phyloP scores from a whole-genome alignment of 2,113 vertebrate species.

The Hippocampus mohnikei region DNA sequence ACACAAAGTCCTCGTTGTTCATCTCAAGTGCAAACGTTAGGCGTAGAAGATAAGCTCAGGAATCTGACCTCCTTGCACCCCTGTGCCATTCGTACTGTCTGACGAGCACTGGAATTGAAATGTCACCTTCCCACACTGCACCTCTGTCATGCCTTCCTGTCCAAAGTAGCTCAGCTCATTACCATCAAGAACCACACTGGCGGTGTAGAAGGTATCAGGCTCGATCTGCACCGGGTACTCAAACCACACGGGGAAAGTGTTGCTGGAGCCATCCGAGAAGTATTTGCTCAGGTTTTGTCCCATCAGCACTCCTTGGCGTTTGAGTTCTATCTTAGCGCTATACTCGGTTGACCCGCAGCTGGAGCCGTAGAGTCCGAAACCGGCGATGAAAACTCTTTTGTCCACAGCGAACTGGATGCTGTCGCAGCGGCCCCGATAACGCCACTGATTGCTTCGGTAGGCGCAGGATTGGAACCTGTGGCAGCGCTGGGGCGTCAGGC shows the following conservation, averaged over 20 bases:
- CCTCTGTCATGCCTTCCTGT: constrained; percentile 97
- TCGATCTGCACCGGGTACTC: constrained; percentile 96
- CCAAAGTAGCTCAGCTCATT: constrained; percentile 96
- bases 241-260: constrained; percentile 95
- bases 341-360: constrained; percentile 96
- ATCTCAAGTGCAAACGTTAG: constrained; percentile 62
- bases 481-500: constrained; percentile 88
- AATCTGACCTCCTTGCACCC: constrained; percentile 95
- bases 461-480: constrained; percentile 97
- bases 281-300: constrained; percentile 96
- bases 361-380: constrained; percentile 93
- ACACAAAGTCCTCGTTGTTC: constrained; percentile 37
- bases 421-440: constrained; percentile 93
- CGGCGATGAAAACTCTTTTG: constrained; percentile 91
- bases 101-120: constrained; percentile 98
- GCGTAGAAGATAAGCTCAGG: constrained; percentile 97
- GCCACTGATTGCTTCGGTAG: constrained; percentile 98
- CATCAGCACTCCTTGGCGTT: constrained; percentile 88
- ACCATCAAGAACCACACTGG: constrained; percentile 91
- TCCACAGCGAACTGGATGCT: constrained; percentile 98
- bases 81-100: constrained; percentile 96
- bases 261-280: constrained; percentile 96
- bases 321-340: constrained; percentile 94
- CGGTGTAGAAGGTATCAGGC: constrained; percentile 95
- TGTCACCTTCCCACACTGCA: constrained; percentile 95